phyloP scores from a whole-genome alignment of 92 coral and sea anemone genomes.

The Galaxea fascicularis region DNA sequence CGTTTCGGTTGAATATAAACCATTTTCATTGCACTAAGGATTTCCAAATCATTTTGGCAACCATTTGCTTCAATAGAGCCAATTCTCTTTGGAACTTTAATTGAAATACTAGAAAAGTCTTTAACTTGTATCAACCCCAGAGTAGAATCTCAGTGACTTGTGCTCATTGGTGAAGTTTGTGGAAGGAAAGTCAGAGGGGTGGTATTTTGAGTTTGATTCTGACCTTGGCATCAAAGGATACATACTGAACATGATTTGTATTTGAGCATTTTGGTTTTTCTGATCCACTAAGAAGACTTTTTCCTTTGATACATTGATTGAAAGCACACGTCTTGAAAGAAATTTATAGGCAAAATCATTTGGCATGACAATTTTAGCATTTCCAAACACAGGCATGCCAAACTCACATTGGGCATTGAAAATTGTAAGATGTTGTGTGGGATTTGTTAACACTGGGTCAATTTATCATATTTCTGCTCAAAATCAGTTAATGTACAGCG shows the following conservation, averaged over 20 bases:
- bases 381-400: no score
- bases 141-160: background rate
- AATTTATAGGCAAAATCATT: background rate
- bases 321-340: background rate
- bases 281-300: background rate
- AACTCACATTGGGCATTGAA: no score
- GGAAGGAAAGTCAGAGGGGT: background rate
- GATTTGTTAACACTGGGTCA: no score
- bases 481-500: no score
- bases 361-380: background rate
- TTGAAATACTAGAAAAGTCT: no score
- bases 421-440: no score
- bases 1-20: no score
- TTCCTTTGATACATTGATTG: background rate
- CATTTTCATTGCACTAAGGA: no score
- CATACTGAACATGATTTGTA: background rate
- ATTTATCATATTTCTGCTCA: no score
- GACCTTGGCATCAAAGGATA: background rate
- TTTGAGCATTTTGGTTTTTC: background rate
- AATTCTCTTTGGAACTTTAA: no score
- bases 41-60: no score
- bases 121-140: background rate
- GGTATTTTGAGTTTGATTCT: background rate
- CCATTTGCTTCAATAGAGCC: no score
- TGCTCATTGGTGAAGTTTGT: conserved; percentile 21